A percentile compares a stretch with the other conserved stretches of the same genome.
Evolutionary conservation across 2,888 invertebrate genomes (phyloP).

Genomic region (Amaurobius ferox): DNA sequence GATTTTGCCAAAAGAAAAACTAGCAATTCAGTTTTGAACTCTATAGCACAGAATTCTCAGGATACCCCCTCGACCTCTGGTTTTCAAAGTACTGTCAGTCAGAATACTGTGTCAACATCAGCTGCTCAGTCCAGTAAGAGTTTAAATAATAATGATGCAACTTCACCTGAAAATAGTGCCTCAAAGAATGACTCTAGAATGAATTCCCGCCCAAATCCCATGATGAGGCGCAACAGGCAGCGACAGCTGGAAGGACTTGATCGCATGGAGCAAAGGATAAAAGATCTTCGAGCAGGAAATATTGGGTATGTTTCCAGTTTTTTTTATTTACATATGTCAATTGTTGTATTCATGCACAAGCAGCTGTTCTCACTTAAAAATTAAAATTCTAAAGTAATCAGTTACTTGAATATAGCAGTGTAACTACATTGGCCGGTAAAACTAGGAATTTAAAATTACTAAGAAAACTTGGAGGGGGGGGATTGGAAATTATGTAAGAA

Average conservation of each 20-base stretch:
- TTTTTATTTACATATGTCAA: too few species aligned
- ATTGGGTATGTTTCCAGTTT: background rate
- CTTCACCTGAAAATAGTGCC: background rate
- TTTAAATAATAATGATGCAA: background rate
- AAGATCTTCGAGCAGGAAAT: slow-evolving; percentile 75
- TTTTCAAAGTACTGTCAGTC: background rate
- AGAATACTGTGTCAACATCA: background rate
- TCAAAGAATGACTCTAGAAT: background rate
- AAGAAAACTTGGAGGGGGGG: too few species aligned
- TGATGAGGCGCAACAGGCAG: slow-evolving; percentile 80
- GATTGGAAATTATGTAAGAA: too few species aligned
- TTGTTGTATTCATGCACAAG: too few species aligned
- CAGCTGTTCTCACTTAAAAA: too few species aligned
- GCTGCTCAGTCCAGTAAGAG: background rate
- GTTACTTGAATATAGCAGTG: too few species aligned
- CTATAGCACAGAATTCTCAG: background rate
- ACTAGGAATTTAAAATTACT: too few species aligned
- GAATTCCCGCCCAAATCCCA: slow-evolving; percentile 27
- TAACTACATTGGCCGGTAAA: too few species aligned
- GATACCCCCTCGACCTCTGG: background rate
- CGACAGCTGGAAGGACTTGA: slow-evolving; percentile 82
- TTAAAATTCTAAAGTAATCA: too few species aligned
- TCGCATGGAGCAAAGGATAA: slow-evolving; percentile 82
- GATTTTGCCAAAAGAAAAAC: slow-evolving; percentile 27
- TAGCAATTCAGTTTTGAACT: background rate